Evolutionary conservation across 2,113 vertebrate genomes (phyloP).

Genomic region (Hucho hucho): DNA sequence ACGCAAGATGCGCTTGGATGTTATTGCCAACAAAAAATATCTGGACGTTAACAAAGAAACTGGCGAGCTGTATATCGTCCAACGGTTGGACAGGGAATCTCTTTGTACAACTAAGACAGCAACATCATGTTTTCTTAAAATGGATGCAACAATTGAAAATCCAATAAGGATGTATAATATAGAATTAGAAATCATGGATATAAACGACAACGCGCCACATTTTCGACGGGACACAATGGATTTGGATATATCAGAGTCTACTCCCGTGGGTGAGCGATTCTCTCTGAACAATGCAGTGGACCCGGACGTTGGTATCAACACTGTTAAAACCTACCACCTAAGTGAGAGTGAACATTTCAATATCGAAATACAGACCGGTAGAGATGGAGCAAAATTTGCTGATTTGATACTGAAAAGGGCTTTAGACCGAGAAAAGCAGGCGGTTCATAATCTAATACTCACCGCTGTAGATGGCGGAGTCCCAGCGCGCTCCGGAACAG

Average conservation of each 20-base stretch:
- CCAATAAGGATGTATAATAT: conserved; percentile 24
- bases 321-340: conserved; percentile 9
- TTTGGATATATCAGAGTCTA: conserved; percentile 30
- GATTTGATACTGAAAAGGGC: conserved; percentile 15
- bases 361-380: conserved; percentile 22
- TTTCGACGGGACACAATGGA: conserved; percentile 13
- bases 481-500: conserved; percentile 27
- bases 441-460: conserved; percentile 23
- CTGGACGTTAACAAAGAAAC: conserved; percentile 67
- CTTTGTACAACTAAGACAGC: conserved; percentile 18
- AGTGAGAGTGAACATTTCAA: conserved; percentile 33
- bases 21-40: conserved; percentile 46
- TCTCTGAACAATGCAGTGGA: conserved; percentile 28
- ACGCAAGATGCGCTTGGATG: conserved; percentile 40
- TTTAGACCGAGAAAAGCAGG: conserved; percentile 17
- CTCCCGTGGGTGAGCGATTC: conserved; percentile 15
- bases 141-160: conserved; percentile 5
- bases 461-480: conserved; percentile 20
- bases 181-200: conserved; percentile 33
- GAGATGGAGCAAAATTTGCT: conserved; percentile 23
- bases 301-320: conserved; percentile 40
- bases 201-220: conserved; percentile 44
- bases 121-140: conserved; percentile 22
- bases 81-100: conserved; percentile 64
- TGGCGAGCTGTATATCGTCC: conserved; percentile 60